Percentiles rank a stretch among this genome's conserved stretches.
Conservation (phyloP, 2,888 invertebrate genomes). For the Poecilus cupreus region DNA sequence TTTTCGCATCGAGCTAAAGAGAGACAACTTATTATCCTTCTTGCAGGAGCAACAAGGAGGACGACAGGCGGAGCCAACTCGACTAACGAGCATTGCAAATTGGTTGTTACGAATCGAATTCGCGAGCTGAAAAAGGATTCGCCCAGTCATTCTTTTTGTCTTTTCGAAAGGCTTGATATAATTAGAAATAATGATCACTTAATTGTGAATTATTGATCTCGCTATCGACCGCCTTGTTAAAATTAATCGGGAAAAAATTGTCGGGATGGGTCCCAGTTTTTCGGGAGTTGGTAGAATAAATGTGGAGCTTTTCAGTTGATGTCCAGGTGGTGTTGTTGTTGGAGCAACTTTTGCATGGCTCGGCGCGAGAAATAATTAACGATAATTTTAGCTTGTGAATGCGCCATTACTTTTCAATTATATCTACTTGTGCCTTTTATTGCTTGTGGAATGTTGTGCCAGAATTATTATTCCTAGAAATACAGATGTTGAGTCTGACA, state of each 20-base stretch:
- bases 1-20: slow-evolving; percentile 60
- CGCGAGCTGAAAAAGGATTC: slow-evolving; percentile 60
- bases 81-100: slow-evolving; percentile 71
- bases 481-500: background rate
- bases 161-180: slow-evolving; percentile 34
- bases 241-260: slow-evolving; percentile 65
- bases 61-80: slow-evolving; percentile 59
- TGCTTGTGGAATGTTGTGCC: background rate
- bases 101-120: slow-evolving; percentile 70
- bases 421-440: slow-evolving; percentile 23
- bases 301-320: too few relatives aligned
- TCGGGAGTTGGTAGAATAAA: background rate
- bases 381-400: slow-evolving; percentile 40
- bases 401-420: slow-evolving; percentile 50
- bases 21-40: background rate
- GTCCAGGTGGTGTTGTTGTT: too few relatives aligned
- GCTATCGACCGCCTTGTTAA: slow-evolving; percentile 70
- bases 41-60: slow-evolving; percentile 3
- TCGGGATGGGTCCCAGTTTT: slow-evolving; percentile 11
- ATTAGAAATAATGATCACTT: slow-evolving; percentile 71
- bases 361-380: slow-evolving; percentile 35
- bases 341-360: too few relatives aligned
- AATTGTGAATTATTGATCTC: slow-evolving; percentile 73
- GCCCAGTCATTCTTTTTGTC: slow-evolving; percentile 35
- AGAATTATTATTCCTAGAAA: slow-evolving; percentile 36